Percentiles rank a stretch among this genome's conserved stretches.
These are phyloP conservation scores for Orchesellides sinensis DNA, from an alignment of 2,888 invertebrate genomes.

Conservation along the genomic window DNA sequence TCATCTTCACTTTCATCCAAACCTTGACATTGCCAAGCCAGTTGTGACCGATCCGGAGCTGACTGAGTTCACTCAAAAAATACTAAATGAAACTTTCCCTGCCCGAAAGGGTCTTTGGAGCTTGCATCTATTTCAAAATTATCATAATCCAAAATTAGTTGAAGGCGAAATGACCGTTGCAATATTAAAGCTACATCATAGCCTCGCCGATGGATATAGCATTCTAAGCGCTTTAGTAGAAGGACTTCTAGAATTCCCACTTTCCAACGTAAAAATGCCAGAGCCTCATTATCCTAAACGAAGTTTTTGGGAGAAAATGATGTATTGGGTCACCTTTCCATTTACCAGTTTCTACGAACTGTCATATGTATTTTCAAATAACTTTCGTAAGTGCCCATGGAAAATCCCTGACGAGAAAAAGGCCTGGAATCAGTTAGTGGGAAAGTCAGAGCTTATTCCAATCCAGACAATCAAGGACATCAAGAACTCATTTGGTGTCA, in stretches of 20 bases:
- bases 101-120: conserved; percentile 21
- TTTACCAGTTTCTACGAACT: not conserved
- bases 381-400: not conserved
- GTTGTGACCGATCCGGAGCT: not conserved
- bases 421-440: conserved; percentile 2
- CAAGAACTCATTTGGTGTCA: conserved; percentile 14
- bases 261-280: not conserved
- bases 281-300: not conserved
- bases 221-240: conserved; percentile 1
- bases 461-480: conserved; percentile 2
- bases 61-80: not conserved
- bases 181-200: conserved; percentile 26
- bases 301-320: not conserved
- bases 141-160: not conserved
- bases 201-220: conserved; percentile 21
- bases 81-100: not conserved
- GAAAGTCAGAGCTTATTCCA: conserved; percentile 17
- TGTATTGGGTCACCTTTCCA: not conserved
- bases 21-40: not conserved
- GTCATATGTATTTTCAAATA: not conserved
- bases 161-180: not conserved
- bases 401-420: conserved; percentile 18
- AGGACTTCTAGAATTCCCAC: not conserved
- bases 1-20: conserved; percentile 4
- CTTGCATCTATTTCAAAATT: conserved; percentile 8